Evolutionary conservation across 2,113 vertebrate species (phyloP).

Genomic region (Peromyscus maniculatus): DNA sequence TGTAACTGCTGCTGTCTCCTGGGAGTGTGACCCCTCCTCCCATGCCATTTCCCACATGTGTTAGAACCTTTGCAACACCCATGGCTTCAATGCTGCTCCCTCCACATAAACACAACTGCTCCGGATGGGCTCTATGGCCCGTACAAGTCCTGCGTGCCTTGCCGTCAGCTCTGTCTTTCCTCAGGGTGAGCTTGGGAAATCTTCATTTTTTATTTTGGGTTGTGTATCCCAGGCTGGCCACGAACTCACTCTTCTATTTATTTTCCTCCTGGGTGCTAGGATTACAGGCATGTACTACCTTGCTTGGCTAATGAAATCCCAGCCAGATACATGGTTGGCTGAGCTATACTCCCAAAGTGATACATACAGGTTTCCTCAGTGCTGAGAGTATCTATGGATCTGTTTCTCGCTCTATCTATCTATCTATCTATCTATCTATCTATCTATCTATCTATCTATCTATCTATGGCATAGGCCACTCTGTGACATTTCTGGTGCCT

Average conservation of each 20-base stretch:
- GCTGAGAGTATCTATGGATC: too few species aligned
- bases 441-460: too few species aligned
- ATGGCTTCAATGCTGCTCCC: not conserved
- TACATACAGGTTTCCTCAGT: fast-evolving
- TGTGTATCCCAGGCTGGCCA: not conserved
- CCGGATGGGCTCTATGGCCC: fast-evolving
- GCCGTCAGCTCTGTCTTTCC: not conserved
- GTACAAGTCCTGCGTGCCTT: not conserved
- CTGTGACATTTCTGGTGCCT: not conserved
- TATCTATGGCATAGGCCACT: too few species aligned
- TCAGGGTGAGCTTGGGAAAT: not conserved
- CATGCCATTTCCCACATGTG: not conserved
- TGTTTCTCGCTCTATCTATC: too few species aligned
- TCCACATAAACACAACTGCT: not conserved
- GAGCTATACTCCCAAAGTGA: not conserved
- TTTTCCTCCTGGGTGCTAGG: not conserved
- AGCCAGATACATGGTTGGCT: not conserved
- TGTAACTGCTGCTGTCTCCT: not conserved
- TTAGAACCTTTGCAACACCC: not conserved
- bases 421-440: too few species aligned
- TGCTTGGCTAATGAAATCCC: not conserved
- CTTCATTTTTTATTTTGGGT: not conserved
- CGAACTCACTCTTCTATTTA: not conserved
- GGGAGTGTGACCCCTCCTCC: fast-evolving
- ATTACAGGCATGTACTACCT: not conserved